Evolutionary conservation across 2,797 vertebrate species (phyloP).

Genomic region (Sebastes miniatus): DNA sequence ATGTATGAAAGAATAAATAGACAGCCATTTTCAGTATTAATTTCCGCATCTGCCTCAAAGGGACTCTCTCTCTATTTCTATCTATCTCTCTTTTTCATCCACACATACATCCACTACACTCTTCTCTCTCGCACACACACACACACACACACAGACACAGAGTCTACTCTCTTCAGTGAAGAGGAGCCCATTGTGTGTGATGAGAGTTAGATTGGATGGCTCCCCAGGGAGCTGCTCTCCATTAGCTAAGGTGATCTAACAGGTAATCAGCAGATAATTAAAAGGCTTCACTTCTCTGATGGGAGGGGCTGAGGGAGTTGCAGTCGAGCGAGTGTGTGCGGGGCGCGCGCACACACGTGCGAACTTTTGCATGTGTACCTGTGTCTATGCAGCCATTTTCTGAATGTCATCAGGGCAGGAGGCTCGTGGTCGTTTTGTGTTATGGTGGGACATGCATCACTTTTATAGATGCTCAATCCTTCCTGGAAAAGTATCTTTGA

Average conservation of each 20-base stretch:
- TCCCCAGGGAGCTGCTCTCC: slow-evolving; percentile 85
- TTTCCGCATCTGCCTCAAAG: slow-evolving; percentile 83
- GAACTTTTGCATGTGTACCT: slow-evolving; percentile 53
- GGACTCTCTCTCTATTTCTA: slow-evolving; percentile 51
- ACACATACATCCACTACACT: neutral
- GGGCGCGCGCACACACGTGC: neutral
- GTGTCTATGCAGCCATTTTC: slow-evolving; percentile 52
- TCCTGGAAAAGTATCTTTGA: slow-evolving; percentile 48
- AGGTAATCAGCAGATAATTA: slow-evolving; percentile 90
- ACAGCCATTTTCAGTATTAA: slow-evolving; percentile 80
- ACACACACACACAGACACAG: slow-evolving; percentile 7
- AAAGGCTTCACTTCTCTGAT: slow-evolving; percentile 83
- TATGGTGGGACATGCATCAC: slow-evolving; percentile 64
- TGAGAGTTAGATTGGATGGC: slow-evolving; percentile 87
- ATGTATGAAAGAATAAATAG: slow-evolving; percentile 83
- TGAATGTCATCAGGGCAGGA: slow-evolving; percentile 66
- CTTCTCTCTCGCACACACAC: neutral
- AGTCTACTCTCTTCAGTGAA: slow-evolving; percentile 77
- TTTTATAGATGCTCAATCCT: slow-evolving; percentile 67
- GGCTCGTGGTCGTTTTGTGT: slow-evolving; percentile 54
- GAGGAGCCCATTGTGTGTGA: slow-evolving; percentile 85
- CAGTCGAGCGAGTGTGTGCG: slow-evolving; percentile 9
- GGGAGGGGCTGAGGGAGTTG: slow-evolving; percentile 71
- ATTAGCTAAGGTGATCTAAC: slow-evolving; percentile 89
- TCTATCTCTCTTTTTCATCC: slow-evolving; percentile 8